These are phyloP conservation scores for Lacanobia wlatinum DNA, from an alignment of 2,888 invertebrate species.

Conservation along the genomic window DNA sequence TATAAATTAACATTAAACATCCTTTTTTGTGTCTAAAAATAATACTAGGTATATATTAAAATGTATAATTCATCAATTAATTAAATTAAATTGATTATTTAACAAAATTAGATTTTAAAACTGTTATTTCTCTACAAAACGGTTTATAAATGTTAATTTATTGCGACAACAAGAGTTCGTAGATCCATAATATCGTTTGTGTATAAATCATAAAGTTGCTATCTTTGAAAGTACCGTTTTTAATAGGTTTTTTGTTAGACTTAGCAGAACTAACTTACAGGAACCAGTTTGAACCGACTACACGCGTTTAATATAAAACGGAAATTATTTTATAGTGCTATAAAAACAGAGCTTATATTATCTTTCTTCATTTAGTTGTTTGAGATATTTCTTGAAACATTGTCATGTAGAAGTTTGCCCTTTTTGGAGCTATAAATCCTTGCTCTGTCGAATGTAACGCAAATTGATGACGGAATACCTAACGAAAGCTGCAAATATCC, in stretches of 20 bases:
- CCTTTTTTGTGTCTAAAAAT: background rate
- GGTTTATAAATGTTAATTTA: slow-evolving; percentile 52
- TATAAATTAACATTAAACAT: background rate
- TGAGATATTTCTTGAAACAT: background rate
- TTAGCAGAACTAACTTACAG: background rate
- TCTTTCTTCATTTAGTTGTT: background rate
- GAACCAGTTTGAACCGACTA: slow-evolving; percentile 18
- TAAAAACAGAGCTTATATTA: background rate
- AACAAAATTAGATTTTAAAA: slow-evolving; percentile 26
- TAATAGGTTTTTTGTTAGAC: slow-evolving; percentile 30
- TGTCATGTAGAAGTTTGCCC: background rate
- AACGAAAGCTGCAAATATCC: background rate
- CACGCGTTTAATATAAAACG: background rate
- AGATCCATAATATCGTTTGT: slow-evolving; percentile 40
- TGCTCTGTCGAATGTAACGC: background rate
- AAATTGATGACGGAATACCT: background rate
- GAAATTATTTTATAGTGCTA: background rate
- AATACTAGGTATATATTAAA: background rate
- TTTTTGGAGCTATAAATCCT: background rate
- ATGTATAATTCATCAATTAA: background rate
- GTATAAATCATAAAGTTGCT: slow-evolving; percentile 49
- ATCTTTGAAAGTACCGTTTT: slow-evolving; percentile 58
- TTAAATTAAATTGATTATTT: slow-evolving; percentile 11
- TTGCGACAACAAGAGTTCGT: slow-evolving; percentile 51
- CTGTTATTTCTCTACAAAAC: slow-evolving; percentile 31